Evolutionary conservation across 92 coral and sea anemone species (phyloP), one percentile per base, ranked within the genome.

Genomic region (Blastomussa wellsi): DNA sequence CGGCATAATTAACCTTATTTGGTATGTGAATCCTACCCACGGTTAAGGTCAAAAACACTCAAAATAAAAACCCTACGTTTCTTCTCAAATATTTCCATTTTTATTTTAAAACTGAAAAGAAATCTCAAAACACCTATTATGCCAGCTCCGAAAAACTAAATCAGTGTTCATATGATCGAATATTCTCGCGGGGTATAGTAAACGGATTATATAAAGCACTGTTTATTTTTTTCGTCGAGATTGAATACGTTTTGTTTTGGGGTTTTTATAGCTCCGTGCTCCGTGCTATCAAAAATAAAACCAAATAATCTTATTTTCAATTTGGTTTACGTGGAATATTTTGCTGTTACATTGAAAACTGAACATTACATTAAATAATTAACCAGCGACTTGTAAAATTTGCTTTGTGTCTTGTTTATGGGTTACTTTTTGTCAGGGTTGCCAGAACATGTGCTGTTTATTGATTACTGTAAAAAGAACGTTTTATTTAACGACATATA

Each of bases 171-270:
- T 76, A n/a, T n/a, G n/a, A n/a, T 29, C 12, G 53, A 39, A 62
- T 26, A 39, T 64, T 79, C 83, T 79, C 83, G 64, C 83, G 83
- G 83, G n/a, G n/a, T n/a, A n/a, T n/a, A n/a, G 81, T 77, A 16
- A 20, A 10, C 6, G 22, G 36, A 75, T 47, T 48, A n/a, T n/a
- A n/a, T n/a, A 14, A 14, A 55, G 53, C 7, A 79, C 39, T 79
- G 83, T 79, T 53, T 22, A 19, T 35, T 20, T 5, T 1, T 20
- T 22, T 7, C n/a, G n/a, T n/a, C n/a, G n/a, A 38, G 19, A 59
- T 26, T 59, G n/a, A 60, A 38, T 26, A 0, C 3, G 13, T 32
- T n/a, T n/a, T 37, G 33, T 75, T 36, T 35, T 3, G 9, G 12
- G 65, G 39, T 38, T 41, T 38, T 39, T 28, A 13, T 17, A 20